Base-by-base conservation (phyloP, 2,797 vertebrate species). In the Coracias cyanogaster region DNA sequence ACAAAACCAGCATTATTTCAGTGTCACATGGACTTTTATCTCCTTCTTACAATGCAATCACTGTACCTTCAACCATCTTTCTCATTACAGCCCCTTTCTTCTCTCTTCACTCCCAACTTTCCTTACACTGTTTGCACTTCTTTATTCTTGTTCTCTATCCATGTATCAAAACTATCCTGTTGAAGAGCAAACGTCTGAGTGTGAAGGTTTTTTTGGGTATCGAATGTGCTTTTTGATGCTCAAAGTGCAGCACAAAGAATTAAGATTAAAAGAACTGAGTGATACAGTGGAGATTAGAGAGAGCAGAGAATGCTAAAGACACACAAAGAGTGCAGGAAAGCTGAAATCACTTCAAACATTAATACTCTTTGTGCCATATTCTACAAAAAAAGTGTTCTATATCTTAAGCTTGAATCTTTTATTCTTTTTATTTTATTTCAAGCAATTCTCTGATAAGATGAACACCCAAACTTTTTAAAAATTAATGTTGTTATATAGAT, bases 281-380 rank as follows among this genome's bases (percentile, higher is more conserved):
- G 94, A 96, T 97, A 96, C 86, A 95, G 84, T 43, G 74, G 82
- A 97, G 85, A 97, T 97, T 96, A 96, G 93, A 97, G 92, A 80
- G 81, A 90, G 62, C n/a, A 54, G 45, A 74, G 91, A 93, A 94
- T 94, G 74, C 93, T 77, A 54, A 92, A 82, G 84, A 95, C 84
- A 88, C 90, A 95, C 71, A 84, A 96, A 95, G 89, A 86, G 80
- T 54, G 54, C 39, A 67, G 61, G 33, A 60, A 94, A 92, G 69
- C 91, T 77, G 91, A 96, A 97, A 95, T 95, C 69, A 92, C 90
- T 96, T 97, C 93, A 96, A 96, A 97, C 89, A 49, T 90, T 66
- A 88, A 69, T 90, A 96, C 83, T 39, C 62, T 98, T 80, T 89
- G 77, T 96, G 60, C 20, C 83, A 76, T 26, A 77, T 69, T 89